phyloP scores from a whole-genome alignment of 1,140 invertebrate genomes.

The Ooceraea biroi region DNA sequence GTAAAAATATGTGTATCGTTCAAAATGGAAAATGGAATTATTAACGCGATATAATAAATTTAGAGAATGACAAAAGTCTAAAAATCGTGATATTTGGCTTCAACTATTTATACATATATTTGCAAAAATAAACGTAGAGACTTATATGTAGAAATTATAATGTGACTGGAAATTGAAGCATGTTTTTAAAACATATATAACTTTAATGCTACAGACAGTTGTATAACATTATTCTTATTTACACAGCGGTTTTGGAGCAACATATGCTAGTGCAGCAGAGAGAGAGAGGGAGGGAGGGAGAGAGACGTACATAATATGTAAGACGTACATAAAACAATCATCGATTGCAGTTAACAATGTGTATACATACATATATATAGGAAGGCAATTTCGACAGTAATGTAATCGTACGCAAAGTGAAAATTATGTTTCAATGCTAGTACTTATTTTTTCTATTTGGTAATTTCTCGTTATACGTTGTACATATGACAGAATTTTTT shows the following conservation, averaged over 20 bases:
- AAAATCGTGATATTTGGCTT: background rate
- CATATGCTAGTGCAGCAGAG: constrained; percentile 14
- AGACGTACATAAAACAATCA: constrained; percentile 31
- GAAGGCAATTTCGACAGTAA: constrained; percentile 30
- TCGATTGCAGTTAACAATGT: constrained; percentile 12
- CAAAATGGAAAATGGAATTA: background rate
- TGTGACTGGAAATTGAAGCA: background rate
- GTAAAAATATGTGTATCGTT: too few relatives aligned
- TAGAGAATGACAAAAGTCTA: background rate
- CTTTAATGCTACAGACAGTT: constrained; percentile 7
- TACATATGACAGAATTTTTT: constrained; percentile 19
- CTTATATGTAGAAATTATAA: background rate
- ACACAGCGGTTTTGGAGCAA: constrained; percentile 30
- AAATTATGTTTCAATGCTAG: constrained; percentile 20
- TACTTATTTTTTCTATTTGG: constrained; percentile 16
- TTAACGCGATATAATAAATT: background rate
- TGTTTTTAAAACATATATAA: background rate
- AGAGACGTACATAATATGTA: too few relatives aligned
- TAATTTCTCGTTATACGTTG: constrained; percentile 41
- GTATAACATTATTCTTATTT: constrained; percentile 30
- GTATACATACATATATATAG: background rate
- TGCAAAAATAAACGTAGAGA: background rate
- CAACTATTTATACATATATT: background rate
- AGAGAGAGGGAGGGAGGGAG: too few relatives aligned
- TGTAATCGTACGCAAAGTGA: constrained; percentile 9